A percentile compares a stretch with the other conserved stretches of the same genome.
These are phyloP conservation scores for Propsilocerus akamusi DNA, from an alignment of 1,140 invertebrate genomes.

Conservation along the genomic window DNA sequence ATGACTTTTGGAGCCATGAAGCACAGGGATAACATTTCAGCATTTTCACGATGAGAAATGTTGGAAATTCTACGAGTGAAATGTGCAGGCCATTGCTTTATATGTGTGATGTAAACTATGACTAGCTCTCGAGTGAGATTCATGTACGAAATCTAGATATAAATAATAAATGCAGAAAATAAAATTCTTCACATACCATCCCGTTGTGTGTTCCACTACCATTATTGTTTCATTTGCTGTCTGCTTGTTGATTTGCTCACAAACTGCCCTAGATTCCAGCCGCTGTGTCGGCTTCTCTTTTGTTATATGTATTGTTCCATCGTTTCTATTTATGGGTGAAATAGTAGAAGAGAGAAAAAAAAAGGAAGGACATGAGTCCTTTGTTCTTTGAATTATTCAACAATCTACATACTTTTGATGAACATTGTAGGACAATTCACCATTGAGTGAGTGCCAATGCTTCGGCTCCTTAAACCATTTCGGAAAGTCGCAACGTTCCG, in stretches of 20 bases:
- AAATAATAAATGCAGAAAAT: neutral
- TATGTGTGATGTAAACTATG: too few species aligned
- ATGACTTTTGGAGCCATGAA: neutral
- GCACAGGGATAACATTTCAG: neutral
- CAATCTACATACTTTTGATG: constrained; percentile 22
- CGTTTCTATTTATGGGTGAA: constrained; percentile 16
- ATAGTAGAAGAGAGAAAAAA: neutral
- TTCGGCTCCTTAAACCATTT: constrained; percentile 24
- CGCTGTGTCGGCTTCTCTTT: constrained; percentile 19
- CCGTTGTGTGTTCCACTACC: constrained; percentile 33
- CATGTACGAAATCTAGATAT: too few species aligned
- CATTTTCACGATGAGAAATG: too few species aligned
- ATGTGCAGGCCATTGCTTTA: too few species aligned
- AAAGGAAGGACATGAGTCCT: neutral
- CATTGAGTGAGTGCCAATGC: constrained; percentile 24
- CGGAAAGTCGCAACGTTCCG: constrained; percentile 24
- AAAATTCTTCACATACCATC: constrained; percentile 30
- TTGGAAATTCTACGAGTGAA: too few species aligned
- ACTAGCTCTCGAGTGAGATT: too few species aligned
- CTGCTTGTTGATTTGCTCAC: constrained; percentile 25
- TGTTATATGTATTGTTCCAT: constrained; percentile 24
- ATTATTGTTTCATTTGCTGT: constrained; percentile 24
- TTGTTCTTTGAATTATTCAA: neutral
- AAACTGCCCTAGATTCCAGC: constrained; percentile 23
- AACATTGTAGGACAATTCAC: constrained; percentile 23